Percentiles rank a stretch among this genome's conserved stretches.
Evolutionary conservation across 2,797 vertebrate species (phyloP).

Genomic region (Microctenopoma steveboyesi): DNA sequence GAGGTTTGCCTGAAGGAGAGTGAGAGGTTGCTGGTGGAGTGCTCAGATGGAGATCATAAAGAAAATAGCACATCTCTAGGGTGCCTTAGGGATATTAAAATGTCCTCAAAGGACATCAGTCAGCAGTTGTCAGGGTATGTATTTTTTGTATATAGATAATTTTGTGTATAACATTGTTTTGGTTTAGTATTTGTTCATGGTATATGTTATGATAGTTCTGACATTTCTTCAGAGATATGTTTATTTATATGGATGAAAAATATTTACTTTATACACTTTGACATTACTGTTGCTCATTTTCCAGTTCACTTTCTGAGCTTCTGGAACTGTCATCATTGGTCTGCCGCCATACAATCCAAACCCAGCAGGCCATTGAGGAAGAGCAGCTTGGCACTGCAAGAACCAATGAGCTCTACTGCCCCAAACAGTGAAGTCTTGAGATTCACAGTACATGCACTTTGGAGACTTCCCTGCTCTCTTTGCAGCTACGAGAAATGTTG

Average conservation of each 20-base stretch:
- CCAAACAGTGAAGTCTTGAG: constrained; percentile 55
- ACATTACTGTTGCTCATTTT: background rate
- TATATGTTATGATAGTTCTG: background rate
- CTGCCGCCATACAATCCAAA: constrained; percentile 78
- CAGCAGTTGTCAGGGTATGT: constrained; percentile 85
- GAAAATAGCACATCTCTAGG: constrained; percentile 60
- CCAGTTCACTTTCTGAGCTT: constrained; percentile 80
- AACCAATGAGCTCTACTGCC: constrained; percentile 67
- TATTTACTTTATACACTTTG: background rate
- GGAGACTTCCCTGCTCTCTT: too few relatives aligned
- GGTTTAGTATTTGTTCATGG: background rate
- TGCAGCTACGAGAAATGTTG: background rate
- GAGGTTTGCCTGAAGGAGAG: constrained; percentile 75
- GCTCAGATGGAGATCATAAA: constrained; percentile 57
- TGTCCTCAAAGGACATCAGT: constrained; percentile 71
- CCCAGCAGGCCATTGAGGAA: constrained; percentile 76
- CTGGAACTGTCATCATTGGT: constrained; percentile 82
- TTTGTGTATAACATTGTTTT: background rate
- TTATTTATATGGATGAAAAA: background rate
- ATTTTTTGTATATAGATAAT: background rate
- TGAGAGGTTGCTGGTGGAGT: constrained; percentile 75
- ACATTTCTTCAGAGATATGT: background rate
- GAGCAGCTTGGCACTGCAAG: constrained; percentile 66
- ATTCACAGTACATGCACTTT: constrained; percentile 31
- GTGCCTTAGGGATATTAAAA: constrained; percentile 78